Conservation (phyloP, 2,797 vertebrate species). For the Meriones psammophilus region DNA sequence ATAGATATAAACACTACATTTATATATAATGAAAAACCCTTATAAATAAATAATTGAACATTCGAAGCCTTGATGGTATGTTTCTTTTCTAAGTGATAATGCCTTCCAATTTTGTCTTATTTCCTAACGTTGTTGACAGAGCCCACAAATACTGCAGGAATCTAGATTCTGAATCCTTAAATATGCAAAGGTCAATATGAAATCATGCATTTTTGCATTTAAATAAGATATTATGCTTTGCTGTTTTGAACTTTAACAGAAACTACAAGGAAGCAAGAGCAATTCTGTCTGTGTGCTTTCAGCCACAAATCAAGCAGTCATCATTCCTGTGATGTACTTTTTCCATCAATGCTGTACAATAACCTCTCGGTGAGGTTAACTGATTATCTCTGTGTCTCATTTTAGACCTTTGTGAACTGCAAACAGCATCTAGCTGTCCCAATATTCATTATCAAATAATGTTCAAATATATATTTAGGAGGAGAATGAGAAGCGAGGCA, state of each 20-base stretch:
- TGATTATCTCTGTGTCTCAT: constrained; percentile 20
- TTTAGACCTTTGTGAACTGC: neutral
- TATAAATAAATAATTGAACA: constrained; percentile 34
- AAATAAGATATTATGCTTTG: constrained; percentile 44
- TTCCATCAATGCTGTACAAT: neutral
- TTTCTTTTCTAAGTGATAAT: constrained; percentile 64
- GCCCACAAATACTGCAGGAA: neutral
- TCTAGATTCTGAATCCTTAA: constrained; percentile 64
- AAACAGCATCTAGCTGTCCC: neutral
- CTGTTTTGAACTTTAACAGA: constrained; percentile 51
- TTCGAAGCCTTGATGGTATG: neutral
- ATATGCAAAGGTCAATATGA: constrained; percentile 66
- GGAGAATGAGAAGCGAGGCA: neutral
- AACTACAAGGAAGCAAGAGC: neutral
- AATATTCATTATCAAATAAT: neutral
- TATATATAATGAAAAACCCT: constrained; percentile 38
- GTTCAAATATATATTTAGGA: neutral
- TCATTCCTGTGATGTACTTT: constrained; percentile 46
- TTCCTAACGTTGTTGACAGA: constrained; percentile 25
- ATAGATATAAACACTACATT: neutral
- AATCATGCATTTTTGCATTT: constrained; percentile 68
- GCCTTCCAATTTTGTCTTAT: constrained; percentile 53
- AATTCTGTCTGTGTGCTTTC: constrained; percentile 14
- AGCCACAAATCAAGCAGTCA: constrained; percentile 49
- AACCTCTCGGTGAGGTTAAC: neutral